Evolutionary conservation across 2,888 invertebrate genomes (phyloP).

Genomic region (Eucera pruinosa): DNA sequence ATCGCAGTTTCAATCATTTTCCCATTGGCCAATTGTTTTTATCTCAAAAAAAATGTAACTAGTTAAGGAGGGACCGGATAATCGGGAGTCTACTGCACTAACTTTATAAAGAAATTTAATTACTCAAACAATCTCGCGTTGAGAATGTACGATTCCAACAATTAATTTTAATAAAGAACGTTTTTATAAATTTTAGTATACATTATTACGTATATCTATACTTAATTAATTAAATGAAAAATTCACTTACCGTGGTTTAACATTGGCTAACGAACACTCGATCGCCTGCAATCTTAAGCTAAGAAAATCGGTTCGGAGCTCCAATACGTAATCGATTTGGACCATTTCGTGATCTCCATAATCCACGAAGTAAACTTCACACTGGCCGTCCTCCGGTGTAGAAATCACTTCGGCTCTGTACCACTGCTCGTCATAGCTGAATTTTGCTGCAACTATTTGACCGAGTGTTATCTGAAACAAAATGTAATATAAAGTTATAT

Average conservation of each 20-base stretch:
- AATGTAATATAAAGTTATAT: slow-evolving; percentile 11
- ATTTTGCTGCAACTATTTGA: slow-evolving; percentile 94
- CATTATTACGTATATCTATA: neutral
- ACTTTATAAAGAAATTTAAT: neutral
- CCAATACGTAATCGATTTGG: slow-evolving; percentile 88
- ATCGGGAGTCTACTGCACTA: neutral
- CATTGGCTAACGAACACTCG: slow-evolving; percentile 92
- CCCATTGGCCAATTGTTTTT: no score
- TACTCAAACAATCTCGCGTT: neutral
- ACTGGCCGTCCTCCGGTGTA: slow-evolving; percentile 87
- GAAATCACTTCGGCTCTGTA: slow-evolving; percentile 90
- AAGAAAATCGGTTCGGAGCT: slow-evolving; percentile 91
- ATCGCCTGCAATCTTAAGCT: slow-evolving; percentile 92
- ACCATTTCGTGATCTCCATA: slow-evolving; percentile 93
- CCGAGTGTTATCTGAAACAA: slow-evolving; percentile 87
- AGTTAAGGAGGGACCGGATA: no score
- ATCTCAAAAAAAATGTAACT: no score
- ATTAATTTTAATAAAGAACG: slow-evolving; percentile 3
- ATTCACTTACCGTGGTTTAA: slow-evolving; percentile 86
- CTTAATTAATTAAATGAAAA: slow-evolving; percentile 14
- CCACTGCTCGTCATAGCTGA: slow-evolving; percentile 93
- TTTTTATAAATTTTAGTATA: neutral
- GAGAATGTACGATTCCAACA: neutral
- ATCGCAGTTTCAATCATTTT: no score
- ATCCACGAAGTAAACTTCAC: slow-evolving; percentile 93